Conservation (phyloP, 2,888 invertebrate genomes). For the Ennomos fuscantarius region DNA sequence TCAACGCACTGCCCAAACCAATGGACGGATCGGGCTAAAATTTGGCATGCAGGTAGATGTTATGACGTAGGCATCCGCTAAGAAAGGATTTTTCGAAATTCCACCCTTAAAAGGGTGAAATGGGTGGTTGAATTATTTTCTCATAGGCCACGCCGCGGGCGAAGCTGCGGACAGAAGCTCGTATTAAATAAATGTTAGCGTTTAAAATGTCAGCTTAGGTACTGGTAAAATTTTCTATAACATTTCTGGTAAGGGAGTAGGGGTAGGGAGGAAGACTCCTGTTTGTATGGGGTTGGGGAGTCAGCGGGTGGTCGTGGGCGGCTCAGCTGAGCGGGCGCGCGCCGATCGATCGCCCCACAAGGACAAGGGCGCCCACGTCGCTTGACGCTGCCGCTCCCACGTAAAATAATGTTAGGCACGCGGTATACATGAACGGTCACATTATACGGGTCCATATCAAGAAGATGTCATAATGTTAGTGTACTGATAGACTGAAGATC, state of each 20-base stretch:
- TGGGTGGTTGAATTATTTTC: too few species aligned
- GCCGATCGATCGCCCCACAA: conserved; percentile 71
- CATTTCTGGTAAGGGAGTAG: conserved; percentile 2
- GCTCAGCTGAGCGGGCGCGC: conserved; percentile 53
- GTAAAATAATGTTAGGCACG: conserved; percentile 35
- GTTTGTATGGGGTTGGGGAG: conserved; percentile 1
- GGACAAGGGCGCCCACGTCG: conserved; percentile 70
- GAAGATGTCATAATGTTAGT: too few species aligned
- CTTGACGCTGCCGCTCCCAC: conserved; percentile 46
- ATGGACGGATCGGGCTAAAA: too few species aligned
- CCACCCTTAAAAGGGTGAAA: too few species aligned
- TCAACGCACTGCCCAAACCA: too few species aligned
- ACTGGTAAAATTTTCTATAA: background rate
- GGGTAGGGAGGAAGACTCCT: background rate
- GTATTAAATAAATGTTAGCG: too few species aligned
- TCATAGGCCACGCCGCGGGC: too few species aligned
- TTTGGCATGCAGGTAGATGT: too few species aligned
- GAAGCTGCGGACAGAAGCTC: too few species aligned
- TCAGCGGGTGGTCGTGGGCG: conserved; percentile 47
- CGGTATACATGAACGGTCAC: background rate
- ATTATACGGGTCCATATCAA: background rate
- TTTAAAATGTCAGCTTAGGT: background rate
- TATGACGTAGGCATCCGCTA: too few species aligned
- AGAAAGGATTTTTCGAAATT: too few species aligned
- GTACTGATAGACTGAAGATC: too few species aligned